phyloP scores from a whole-genome alignment of 2,113 vertebrate genomes.

The Colius striatus region DNA sequence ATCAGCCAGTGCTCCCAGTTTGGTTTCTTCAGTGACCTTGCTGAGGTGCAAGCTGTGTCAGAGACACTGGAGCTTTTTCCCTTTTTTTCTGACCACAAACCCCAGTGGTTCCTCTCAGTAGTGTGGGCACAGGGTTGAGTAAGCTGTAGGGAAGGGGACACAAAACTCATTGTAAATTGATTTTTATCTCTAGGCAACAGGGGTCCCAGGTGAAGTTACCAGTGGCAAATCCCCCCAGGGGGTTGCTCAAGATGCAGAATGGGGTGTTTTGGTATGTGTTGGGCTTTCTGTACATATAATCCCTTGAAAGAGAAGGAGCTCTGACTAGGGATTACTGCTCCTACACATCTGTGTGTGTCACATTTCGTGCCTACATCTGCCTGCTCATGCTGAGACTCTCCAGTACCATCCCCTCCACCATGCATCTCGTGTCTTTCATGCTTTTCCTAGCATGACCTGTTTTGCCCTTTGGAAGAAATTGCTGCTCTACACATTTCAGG shows the following conservation, averaged over 20 bases:
- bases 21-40: too few relatives aligned
- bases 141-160: not conserved
- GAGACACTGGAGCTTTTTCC: not conserved
- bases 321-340: not conserved
- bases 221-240: not conserved
- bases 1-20: too few relatives aligned
- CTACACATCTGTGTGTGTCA: not conserved
- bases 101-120: not conserved
- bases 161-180: not conserved
- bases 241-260: not conserved
- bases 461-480: not conserved
- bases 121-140: not conserved
- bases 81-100: not conserved
- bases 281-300: not conserved
- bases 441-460: rapidly evolving
- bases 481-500: not conserved
- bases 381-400: not conserved
- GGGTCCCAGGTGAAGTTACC: not conserved
- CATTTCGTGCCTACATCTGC: not conserved
- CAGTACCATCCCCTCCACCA: not conserved
- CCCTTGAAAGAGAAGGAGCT: not conserved
- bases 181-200: not conserved
- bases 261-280: rapidly evolving
- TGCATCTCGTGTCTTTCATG: rapidly evolving
- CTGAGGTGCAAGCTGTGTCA: not conserved